Evolutionary conservation across 2,797 vertebrate genomes (phyloP).

Genomic region (Leptodactylus fallax): DNA sequence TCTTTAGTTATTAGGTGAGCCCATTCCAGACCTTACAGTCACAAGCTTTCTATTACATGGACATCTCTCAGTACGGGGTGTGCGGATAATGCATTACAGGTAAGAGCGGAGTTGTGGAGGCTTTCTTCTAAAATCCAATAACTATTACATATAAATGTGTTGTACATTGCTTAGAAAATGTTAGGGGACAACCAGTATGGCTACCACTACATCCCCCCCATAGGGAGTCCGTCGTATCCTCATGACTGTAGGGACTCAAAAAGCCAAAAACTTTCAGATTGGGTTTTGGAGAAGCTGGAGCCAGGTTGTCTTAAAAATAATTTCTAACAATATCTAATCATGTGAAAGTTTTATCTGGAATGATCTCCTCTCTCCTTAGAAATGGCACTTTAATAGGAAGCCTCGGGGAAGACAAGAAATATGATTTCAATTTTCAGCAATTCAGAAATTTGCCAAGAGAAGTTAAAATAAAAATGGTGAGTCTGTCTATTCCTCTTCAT

Average conservation of each 20-base stretch:
- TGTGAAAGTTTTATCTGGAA: no score
- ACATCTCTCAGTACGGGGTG: constrained; percentile 68
- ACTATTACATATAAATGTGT: no score
- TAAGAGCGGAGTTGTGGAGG: constrained; percentile 63
- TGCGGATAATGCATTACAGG: constrained; percentile 69
- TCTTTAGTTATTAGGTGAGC: constrained; percentile 34
- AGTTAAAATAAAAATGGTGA: constrained; percentile 40
- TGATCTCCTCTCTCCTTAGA: constrained; percentile 57
- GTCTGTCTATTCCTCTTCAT: no score
- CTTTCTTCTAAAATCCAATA: not conserved
- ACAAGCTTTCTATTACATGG: constrained; percentile 71
- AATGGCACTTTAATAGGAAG: constrained; percentile 68
- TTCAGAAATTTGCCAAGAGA: constrained; percentile 43
- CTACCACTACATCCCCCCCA: no score
- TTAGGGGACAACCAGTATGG: no score
- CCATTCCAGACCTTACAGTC: constrained; percentile 67
- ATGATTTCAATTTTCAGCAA: constrained; percentile 75
- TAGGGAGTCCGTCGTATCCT: no score
- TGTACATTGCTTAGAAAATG: no score
- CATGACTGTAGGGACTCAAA: no score
- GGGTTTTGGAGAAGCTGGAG: no score
- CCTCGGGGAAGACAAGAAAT: constrained; percentile 72
- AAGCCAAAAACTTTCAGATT: no score
- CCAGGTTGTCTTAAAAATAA: no score
- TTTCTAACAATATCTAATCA: no score